Percentiles rank a stretch among this genome's conserved stretches.
Evolutionary conservation across 2,113 vertebrate species (phyloP).

Genomic region (Synodontis membranacea): DNA sequence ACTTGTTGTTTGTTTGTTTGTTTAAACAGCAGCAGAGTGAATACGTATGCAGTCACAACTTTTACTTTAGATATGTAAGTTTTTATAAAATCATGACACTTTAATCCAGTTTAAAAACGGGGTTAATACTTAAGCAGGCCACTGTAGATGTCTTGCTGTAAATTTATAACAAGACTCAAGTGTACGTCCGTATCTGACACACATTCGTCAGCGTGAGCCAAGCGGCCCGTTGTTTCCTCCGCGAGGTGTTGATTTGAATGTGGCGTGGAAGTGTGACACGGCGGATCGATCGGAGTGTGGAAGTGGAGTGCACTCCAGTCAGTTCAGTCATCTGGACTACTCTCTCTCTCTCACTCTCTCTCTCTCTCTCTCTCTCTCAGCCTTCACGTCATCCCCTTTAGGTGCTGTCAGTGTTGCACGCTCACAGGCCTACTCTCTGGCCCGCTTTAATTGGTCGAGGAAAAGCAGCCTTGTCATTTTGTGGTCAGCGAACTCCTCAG

Average conservation of each 20-base stretch:
- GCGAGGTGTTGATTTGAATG: neutral
- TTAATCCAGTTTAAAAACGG: neutral
- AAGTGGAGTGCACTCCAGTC: conserved; percentile 43
- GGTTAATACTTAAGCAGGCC: neutral
- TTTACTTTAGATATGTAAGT: neutral
- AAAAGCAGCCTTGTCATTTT: conserved; percentile 70
- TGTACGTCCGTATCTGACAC: neutral
- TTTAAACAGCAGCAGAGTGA: neutral
- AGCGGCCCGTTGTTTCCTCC: neutral
- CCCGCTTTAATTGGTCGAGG: conserved; percentile 71
- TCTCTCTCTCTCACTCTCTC: conserved; percentile 38
- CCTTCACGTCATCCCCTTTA: conserved; percentile 57
- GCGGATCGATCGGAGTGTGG: conserved; percentile 28
- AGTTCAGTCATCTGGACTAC: conserved; percentile 46
- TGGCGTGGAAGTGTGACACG: neutral
- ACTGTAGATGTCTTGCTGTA: neutral
- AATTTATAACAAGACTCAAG: neutral
- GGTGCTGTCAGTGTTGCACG: conserved; percentile 63
- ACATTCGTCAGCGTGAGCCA: neutral
- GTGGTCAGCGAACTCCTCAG: conserved; percentile 66
- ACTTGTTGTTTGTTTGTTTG: neutral
- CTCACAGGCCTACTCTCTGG: conserved; percentile 55
- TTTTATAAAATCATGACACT: neutral
- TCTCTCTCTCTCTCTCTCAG: conserved; percentile 34
- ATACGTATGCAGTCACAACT: neutral